phyloP scores from a whole-genome alignment of 2,888 invertebrate genomes.

The Crossocerus cetratus region DNA sequence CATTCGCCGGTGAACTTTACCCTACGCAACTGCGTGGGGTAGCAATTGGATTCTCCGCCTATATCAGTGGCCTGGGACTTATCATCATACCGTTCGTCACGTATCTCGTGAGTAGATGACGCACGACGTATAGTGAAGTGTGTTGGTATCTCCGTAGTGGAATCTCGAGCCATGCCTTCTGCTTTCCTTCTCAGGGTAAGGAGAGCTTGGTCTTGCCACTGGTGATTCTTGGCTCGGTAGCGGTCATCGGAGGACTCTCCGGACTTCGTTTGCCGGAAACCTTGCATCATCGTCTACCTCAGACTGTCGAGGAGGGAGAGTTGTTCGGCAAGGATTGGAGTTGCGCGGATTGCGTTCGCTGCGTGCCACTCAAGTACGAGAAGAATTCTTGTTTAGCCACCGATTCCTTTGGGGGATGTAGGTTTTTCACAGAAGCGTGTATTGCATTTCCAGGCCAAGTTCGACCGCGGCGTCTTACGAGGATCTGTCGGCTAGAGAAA shows the following conservation, averaged over 20 bases:
- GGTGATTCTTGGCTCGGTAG: constrained; percentile 90
- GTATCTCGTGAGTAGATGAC: constrained; percentile 84
- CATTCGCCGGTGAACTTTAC: constrained; percentile 94
- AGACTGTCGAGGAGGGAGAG: constrained; percentile 93
- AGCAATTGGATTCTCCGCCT: constrained; percentile 94
- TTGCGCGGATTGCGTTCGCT: constrained; percentile 85
- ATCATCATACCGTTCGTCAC: constrained; percentile 94
- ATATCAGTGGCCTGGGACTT: constrained; percentile 92
- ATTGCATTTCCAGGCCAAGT: constrained; percentile 78
- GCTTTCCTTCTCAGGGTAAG: constrained; percentile 80
- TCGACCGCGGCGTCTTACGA: constrained; percentile 83
- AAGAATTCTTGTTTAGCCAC: neutral
- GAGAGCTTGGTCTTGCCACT: constrained; percentile 90
- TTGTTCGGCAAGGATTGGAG: constrained; percentile 91
- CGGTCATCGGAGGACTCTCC: constrained; percentile 88
- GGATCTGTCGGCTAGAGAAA: constrained; percentile 82
- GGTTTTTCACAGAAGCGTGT: no score
- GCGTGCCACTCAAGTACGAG: constrained; percentile 83
- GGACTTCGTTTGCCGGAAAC: constrained; percentile 92
- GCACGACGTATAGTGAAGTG: no score
- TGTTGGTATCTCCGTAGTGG: no score
- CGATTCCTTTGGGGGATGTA: no score
- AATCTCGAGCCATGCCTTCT: no score
- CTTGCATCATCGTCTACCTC: constrained; percentile 88
- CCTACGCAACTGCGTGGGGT: constrained; percentile 93